Percentiles rank a stretch among this genome's conserved stretches.
phyloP scores from a whole-genome alignment of 2,888 invertebrate genomes.

The Drosophila macrospina region DNA sequence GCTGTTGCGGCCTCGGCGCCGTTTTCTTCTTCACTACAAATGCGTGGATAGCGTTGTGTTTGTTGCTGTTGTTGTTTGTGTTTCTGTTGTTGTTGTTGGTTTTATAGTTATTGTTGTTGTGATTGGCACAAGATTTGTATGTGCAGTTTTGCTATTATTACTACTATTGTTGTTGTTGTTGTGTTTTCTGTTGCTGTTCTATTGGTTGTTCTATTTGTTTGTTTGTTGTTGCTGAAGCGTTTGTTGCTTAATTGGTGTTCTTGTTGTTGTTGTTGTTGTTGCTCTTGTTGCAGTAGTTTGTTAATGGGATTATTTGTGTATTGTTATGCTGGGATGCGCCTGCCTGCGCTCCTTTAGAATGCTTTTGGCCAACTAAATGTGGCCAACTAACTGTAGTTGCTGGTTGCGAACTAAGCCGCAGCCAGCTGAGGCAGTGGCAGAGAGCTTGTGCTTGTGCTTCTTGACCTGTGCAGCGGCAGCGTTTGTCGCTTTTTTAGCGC shows the following conservation, averaged over 20 bases:
- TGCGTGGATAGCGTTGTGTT: constrained; percentile 39
- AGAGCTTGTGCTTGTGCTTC: constrained; percentile 29
- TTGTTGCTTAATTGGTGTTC: constrained; percentile 43
- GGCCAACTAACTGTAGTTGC: constrained; percentile 47
- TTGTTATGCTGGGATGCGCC: constrained; percentile 3
- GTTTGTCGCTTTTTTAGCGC: constrained; percentile 2
- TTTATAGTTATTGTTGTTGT: constrained; percentile 12
- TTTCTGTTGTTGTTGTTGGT: constrained; percentile 10
- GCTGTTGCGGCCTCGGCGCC: constrained; percentile 31
- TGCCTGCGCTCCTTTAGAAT: constrained; percentile 35
- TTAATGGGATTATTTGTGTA: no score
- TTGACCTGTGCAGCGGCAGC: constrained; percentile 29
- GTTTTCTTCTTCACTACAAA: constrained; percentile 27
- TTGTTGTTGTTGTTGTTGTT: constrained; percentile 31
- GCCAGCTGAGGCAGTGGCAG: constrained; percentile 56
- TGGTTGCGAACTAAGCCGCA: constrained; percentile 56
- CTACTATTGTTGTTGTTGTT: constrained; percentile 32
- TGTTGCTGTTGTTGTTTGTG: constrained; percentile 24
- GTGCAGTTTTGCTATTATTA: constrained; percentile 40
- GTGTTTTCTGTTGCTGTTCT: constrained; percentile 12
- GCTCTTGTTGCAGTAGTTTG: constrained; percentile 6
- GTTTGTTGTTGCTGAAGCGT: constrained; percentile 22
- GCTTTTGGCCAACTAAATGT: constrained; percentile 11
- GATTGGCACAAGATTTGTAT: constrained; percentile 45
- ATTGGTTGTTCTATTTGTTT: no score